Base-by-base conservation (phyloP, 2,113 vertebrate genomes). In the Nesogale talazaci region DNA sequence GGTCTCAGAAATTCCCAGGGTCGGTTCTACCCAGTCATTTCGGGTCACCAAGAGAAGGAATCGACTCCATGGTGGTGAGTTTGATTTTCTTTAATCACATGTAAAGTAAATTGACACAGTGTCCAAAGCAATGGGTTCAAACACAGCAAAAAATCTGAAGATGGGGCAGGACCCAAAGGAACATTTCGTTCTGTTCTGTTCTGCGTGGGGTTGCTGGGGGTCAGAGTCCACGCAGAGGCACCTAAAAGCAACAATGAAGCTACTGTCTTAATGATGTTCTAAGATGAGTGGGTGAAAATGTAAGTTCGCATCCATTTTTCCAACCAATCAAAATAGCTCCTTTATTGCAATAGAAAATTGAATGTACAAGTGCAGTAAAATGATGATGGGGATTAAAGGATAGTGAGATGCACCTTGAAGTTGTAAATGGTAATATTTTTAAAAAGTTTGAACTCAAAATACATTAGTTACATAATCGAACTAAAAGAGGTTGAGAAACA, bases 311-410 rank as follows among this genome's bases (percentile, higher is more conserved):
- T 61, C 14, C 52, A 84, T 90, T 92, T 59, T 94, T 86, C 52
- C 86, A 86, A 90, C 92, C 46, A 74, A 52, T 65, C 61, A 76
- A 92, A 90, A 92, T 57, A 92, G 86, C 67, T 82, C 74, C 65
- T 74, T 90, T 70, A 76, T 82, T 88, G 29, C 93, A 57, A 7
- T 84, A 89, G 59, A 86, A 88, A 90, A 94, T 67, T 81, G 81
- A 81, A 75, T 40, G 78, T 74, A 34, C 79, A 87, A 72, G 65
- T 56, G 67, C n/a, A 42, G 16, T 61, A 72, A 40, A 59, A 83
- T 59, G 34, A 70, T 19, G 91, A 81, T 85, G 79, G 57, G 31
- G 72, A 83, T 83, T 74, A 70, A 79, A 90, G 63, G 76, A 57
- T 25, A 67, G 34, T 52, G 29, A 82, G 83, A 77, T 63, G 70